phyloP scores from a whole-genome alignment of 2,888 invertebrate genomes.

The Alviniconcha strummeri region DNA sequence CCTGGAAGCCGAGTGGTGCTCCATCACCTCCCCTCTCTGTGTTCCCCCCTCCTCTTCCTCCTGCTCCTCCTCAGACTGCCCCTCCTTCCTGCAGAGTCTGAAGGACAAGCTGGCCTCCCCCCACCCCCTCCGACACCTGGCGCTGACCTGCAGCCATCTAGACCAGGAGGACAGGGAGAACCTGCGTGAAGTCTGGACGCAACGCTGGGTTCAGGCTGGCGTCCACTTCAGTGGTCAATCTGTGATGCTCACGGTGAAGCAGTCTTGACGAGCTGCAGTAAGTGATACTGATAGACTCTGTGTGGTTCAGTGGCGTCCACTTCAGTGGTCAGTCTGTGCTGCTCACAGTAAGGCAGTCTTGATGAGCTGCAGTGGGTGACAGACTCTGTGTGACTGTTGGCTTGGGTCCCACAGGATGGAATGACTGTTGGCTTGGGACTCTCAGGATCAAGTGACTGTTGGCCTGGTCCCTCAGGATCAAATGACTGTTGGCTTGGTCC shows the following conservation, averaged over 20 bases:
- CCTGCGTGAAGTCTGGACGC: constrained; percentile 53
- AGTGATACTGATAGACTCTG: too few species aligned
- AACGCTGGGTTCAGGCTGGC: constrained; percentile 40
- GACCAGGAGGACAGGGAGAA: constrained; percentile 53
- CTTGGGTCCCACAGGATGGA: too few species aligned
- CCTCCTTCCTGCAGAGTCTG: constrained; percentile 51
- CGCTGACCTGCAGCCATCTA: constrained; percentile 50
- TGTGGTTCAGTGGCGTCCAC: not conserved
- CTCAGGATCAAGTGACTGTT: too few species aligned
- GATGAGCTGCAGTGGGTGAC: not conserved
- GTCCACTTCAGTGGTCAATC: constrained; percentile 1
- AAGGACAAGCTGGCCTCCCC: constrained; percentile 48
- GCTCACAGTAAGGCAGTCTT: not conserved
- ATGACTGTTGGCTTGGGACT: too few species aligned
- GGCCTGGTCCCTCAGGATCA: too few species aligned
- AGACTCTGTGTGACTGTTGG: too few species aligned
- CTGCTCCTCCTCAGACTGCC: constrained; percentile 24
- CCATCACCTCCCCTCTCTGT: constrained; percentile 54
- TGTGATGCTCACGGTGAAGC: not conserved
- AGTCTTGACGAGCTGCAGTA: not conserved
- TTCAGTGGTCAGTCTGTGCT: constrained; percentile 1
- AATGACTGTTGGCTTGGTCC: too few species aligned
- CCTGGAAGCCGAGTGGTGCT: constrained; percentile 53
- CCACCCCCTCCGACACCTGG: constrained; percentile 45
- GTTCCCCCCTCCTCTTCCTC: constrained; percentile 36